Evolutionary conservation across 2,888 invertebrate genomes (phyloP).

Genomic region (Phyto melanocephala): DNA sequence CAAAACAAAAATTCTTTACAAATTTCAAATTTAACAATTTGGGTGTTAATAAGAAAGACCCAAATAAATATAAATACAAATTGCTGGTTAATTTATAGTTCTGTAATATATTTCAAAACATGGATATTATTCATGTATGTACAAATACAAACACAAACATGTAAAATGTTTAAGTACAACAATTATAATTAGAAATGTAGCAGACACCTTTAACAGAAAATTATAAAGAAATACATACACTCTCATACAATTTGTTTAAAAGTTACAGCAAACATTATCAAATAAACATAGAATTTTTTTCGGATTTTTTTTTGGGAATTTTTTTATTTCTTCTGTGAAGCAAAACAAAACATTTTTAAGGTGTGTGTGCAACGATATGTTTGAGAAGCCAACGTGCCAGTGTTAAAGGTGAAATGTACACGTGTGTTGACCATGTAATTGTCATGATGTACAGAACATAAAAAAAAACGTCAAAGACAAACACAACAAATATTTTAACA

Average conservation of each 20-base stretch:
- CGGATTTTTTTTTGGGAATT: neutral
- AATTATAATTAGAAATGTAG: slow-evolving; percentile 28
- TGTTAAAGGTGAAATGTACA: slow-evolving; percentile 42
- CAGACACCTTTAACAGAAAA: neutral
- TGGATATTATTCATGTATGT: too few species aligned
- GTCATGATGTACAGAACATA: slow-evolving; percentile 13
- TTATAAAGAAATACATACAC: neutral
- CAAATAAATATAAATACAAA: neutral
- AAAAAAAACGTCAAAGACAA: neutral
- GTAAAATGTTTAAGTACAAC: too few species aligned
- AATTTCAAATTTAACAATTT: neutral
- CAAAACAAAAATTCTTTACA: slow-evolving; percentile 11
- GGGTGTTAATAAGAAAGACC: slow-evolving; percentile 31
- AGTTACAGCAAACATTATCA: too few species aligned
- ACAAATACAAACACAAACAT: too few species aligned
- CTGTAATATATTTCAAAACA: too few species aligned
- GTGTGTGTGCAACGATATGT: neutral
- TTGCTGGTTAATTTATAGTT: too few species aligned
- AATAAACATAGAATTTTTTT: too few species aligned
- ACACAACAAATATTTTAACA: neutral
- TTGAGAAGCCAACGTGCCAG: neutral
- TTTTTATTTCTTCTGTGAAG: neutral
- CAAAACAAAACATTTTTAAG: neutral
- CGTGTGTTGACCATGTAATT: slow-evolving; percentile 40
- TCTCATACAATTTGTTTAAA: neutral